These are phyloP conservation scores for Ligdia adustata DNA, from an alignment of 2,888 invertebrate species.

Conservation along the genomic window DNA sequence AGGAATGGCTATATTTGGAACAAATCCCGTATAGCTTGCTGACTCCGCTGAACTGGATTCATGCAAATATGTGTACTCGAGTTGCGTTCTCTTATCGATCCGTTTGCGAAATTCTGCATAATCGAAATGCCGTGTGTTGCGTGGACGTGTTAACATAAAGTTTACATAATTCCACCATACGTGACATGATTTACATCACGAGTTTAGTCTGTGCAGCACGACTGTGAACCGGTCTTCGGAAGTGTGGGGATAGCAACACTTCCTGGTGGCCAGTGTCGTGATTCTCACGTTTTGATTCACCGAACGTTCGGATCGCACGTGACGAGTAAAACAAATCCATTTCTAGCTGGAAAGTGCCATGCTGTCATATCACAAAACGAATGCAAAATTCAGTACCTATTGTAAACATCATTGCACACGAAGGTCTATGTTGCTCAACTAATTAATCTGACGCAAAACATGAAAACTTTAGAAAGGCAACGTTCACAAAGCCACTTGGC, in stretches of 20 bases:
- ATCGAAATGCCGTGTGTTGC: conserved; percentile 37
- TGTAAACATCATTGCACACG: no score
- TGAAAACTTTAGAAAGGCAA: conserved; percentile 22
- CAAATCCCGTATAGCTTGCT: conserved; percentile 33
- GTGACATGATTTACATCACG: conserved; percentile 46
- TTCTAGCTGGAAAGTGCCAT: no score
- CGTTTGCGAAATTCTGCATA: conserved; percentile 45
- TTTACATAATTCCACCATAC: conserved; percentile 45
- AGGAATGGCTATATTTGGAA: conserved; percentile 46
- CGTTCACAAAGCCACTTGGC: conserved; percentile 12
- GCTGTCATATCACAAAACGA: no score
- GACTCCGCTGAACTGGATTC: conserved; percentile 28
- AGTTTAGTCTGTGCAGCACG: conserved; percentile 9
- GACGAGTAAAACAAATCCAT: neutral
- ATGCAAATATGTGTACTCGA: conserved; percentile 38
- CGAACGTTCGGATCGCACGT: neutral
- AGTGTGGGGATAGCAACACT: conserved; percentile 8
- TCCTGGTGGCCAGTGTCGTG: conserved; percentile 15
- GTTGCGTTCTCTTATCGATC: conserved; percentile 36
- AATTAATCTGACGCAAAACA: neutral
- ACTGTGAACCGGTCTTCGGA: conserved; percentile 9
- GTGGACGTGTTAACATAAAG: conserved; percentile 44
- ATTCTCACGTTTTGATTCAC: conserved; percentile 16
- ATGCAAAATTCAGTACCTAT: neutral
- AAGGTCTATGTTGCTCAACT: no score